Conservation (phyloP, 2,797 vertebrate species). For the Austrolebias charrua region DNA sequence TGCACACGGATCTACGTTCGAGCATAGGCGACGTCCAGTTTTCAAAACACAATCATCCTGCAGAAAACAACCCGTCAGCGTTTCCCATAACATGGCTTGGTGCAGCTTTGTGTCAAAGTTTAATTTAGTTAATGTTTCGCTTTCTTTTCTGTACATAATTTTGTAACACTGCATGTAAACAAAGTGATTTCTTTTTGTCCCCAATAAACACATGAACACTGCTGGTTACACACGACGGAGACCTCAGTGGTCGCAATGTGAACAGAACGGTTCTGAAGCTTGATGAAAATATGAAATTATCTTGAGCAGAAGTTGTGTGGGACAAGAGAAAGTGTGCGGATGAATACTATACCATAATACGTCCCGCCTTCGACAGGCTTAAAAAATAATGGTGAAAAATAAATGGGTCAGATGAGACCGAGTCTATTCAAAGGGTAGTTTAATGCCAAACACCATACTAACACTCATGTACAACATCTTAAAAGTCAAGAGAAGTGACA, state of each 20-base stretch:
- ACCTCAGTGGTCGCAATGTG: conserved; percentile 1
- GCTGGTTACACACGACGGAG: background rate
- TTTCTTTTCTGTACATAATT: conserved; percentile 35
- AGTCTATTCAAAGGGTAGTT: conserved; percentile 79
- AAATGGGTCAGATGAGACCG: conserved; percentile 8
- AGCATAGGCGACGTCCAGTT: conserved; percentile 68
- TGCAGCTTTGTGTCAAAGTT: conserved; percentile 4
- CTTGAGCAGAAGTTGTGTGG: too few species aligned
- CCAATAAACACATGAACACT: background rate
- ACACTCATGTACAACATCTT: conserved; percentile 82
- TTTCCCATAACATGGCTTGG: background rate
- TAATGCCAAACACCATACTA: conserved; percentile 85
- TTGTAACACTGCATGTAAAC: conserved; percentile 5
- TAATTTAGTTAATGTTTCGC: background rate
- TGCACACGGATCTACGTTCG: conserved; percentile 93
- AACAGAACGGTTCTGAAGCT: conserved; percentile 7
- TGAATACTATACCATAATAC: too few species aligned
- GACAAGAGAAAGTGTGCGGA: too few species aligned
- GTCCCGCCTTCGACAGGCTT: too few species aligned
- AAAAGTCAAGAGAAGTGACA: conserved; percentile 75
- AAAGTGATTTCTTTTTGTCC: background rate
- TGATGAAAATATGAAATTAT: too few species aligned
- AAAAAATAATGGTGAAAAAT: background rate
- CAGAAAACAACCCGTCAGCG: too few species aligned
- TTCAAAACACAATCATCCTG: background rate